phyloP scores from a whole-genome alignment of 2,113 vertebrate genomes.

The Geothlypis trichas region DNA sequence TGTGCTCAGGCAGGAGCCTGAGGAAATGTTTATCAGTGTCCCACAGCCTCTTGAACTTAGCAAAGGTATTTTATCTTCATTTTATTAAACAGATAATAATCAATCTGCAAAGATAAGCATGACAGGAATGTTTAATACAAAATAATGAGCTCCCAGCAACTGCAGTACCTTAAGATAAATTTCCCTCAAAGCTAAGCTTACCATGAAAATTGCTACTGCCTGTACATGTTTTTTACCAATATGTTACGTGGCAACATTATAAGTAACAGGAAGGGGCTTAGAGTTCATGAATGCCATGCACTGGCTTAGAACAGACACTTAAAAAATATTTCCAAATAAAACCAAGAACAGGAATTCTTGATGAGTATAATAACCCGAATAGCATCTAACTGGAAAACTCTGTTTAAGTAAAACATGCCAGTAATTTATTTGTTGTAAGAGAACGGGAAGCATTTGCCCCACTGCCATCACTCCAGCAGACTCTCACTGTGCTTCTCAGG shows the following conservation, averaged over 20 bases:
- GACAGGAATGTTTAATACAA: neutral
- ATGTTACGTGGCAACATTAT: neutral
- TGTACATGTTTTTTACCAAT: neutral
- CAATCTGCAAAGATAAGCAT: neutral
- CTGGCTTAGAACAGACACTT: neutral
- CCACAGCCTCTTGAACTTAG: neutral
- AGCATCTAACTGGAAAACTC: neutral
- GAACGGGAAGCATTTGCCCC: neutral
- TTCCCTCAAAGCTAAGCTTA: neutral
- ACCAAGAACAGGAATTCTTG: neutral
- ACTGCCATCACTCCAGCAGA: neutral
- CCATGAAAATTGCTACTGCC: neutral
- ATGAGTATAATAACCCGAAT: neutral
- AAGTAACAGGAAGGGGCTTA: neutral
- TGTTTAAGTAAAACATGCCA: neutral
- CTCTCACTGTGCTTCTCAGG: neutral
- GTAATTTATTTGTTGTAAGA: neutral
- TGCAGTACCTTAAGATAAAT: neutral
- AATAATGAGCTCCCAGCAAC: neutral
- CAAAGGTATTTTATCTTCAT: neutral
- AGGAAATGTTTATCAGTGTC: neutral
- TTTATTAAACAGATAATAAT: neutral
- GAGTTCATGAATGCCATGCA: neutral
- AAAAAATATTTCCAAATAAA: neutral
- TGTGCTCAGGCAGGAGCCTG: neutral